Evolutionary conservation across 2,797 vertebrate species (phyloP).

Genomic region (Tokudaia tokunoshimensis): DNA sequence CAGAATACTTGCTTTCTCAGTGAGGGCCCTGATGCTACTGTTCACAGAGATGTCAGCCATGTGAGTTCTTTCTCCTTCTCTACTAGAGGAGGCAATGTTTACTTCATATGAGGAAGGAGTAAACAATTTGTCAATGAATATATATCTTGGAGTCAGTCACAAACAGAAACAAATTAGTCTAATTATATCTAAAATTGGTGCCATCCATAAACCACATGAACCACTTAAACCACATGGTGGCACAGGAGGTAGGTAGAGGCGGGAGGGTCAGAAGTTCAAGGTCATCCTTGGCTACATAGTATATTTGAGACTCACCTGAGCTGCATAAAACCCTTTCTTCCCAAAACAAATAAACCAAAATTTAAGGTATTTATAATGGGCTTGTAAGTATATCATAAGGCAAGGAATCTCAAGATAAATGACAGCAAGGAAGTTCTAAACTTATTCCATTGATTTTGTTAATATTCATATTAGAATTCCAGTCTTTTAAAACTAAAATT

Average conservation of each 20-base stretch:
- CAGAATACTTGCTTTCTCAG: not conserved
- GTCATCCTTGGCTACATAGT: not conserved
- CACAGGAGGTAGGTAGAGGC: not conserved
- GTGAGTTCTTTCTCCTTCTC: not conserved
- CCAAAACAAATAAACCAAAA: not conserved
- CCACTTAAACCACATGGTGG: not conserved
- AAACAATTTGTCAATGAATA: slow-evolving; percentile 8
- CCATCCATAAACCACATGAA: not conserved
- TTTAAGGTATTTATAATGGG: not conserved
- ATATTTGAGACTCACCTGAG: not conserved
- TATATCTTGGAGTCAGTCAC: not conserved
- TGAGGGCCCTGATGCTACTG: not conserved
- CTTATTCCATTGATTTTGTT: not conserved
- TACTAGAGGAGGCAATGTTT: not conserved
- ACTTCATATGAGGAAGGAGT: not conserved
- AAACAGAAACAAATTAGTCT: not conserved
- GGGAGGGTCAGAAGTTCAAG: not conserved
- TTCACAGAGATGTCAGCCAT: not conserved
- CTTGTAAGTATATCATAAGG: not conserved
- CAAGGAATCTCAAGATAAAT: slow-evolving; percentile 3
- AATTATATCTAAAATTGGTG: slow-evolving; percentile 16
- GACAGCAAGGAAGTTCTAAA: not conserved
- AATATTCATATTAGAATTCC: slow-evolving; percentile 22
- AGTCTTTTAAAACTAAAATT: slow-evolving; percentile 46
- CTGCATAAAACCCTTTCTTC: not conserved